Evolutionary conservation across 37 sponge, comb jelly and placozoan genomes (phyloP).

Genomic region (Cliona cf. orientalis): DNA sequence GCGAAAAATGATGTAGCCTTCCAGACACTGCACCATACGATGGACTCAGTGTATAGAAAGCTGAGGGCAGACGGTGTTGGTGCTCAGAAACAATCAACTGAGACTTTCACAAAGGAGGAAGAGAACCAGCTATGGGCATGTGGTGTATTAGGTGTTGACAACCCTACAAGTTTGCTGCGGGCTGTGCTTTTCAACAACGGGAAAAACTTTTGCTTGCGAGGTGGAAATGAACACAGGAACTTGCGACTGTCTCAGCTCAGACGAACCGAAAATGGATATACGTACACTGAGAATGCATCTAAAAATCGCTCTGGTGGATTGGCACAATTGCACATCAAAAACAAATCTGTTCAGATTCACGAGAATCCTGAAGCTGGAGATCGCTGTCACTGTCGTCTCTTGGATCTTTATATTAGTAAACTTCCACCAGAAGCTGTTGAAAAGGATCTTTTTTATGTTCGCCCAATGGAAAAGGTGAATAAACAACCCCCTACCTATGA

Average conservation of each 20-base stretch:
- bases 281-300: constrained; percentile 47
- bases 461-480: neutral
- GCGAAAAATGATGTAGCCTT: neutral
- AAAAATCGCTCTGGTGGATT: constrained; percentile 55
- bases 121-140: constrained; percentile 44
- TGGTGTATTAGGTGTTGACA: constrained; percentile 28
- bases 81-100: neutral
- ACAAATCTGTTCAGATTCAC: constrained; percentile 39
- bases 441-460: constrained; percentile 13
- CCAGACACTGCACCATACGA: neutral
- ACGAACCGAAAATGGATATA: neutral
- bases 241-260: constrained; percentile 28
- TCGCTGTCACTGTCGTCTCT: constrained; percentile 15
- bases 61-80: neutral
- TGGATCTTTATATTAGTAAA: constrained; percentile 29
- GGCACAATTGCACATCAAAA: constrained; percentile 5
- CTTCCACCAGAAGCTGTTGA: constrained; percentile 20
- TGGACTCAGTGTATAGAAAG: constrained; percentile 7
- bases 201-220: constrained; percentile 44
- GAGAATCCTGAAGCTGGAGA: too few species aligned
- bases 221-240: constrained; percentile 39
- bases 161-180: constrained; percentile 31
- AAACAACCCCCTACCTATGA: neutral
- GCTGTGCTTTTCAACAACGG: constrained; percentile 48
- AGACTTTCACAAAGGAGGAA: constrained; percentile 10